A percentile compares a stretch with the other conserved stretches of the same genome.
Evolutionary conservation across 2,113 vertebrate genomes (phyloP).

Genomic region (Nothobranchius furzeri): DNA sequence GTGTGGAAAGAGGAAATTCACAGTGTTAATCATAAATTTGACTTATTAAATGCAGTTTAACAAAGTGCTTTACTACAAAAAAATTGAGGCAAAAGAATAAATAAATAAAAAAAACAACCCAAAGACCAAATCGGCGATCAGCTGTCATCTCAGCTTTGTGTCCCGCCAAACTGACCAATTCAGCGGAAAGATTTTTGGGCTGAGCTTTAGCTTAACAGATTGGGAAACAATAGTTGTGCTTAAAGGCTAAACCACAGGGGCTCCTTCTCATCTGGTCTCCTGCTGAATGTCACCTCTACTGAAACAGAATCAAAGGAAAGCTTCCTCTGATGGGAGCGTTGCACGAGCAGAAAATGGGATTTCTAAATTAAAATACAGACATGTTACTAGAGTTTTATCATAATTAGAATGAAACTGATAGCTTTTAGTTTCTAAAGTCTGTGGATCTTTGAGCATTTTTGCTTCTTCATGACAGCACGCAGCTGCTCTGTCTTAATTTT

Average conservation of each 20-base stretch:
- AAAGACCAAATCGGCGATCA: no score
- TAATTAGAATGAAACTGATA: background rate
- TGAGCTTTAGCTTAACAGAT: conserved; percentile 62
- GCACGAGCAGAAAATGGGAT: conserved; percentile 8
- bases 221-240: conserved; percentile 67
- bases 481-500: no score
- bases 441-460: background rate
- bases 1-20: no score
- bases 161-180: conserved; percentile 28
- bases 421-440: background rate
- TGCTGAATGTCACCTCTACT: conserved; percentile 78
- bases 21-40: no score
- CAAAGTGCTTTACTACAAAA: no score
- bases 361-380: conserved; percentile 1
- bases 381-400: background rate
- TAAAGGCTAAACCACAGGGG: conserved; percentile 66
- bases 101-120: no score
- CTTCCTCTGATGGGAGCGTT: conserved; percentile 7
- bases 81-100: no score
- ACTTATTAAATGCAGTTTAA: no score
- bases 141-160: background rate
- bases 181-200: conserved; percentile 54
- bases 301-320: conserved; percentile 48
- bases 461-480: no score
- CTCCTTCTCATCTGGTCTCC: conserved; percentile 60